Percentiles rank a stretch among this genome's conserved stretches.
Conservation (phyloP, 2,888 invertebrate genomes). For the Napeogenes inachia region DNA sequence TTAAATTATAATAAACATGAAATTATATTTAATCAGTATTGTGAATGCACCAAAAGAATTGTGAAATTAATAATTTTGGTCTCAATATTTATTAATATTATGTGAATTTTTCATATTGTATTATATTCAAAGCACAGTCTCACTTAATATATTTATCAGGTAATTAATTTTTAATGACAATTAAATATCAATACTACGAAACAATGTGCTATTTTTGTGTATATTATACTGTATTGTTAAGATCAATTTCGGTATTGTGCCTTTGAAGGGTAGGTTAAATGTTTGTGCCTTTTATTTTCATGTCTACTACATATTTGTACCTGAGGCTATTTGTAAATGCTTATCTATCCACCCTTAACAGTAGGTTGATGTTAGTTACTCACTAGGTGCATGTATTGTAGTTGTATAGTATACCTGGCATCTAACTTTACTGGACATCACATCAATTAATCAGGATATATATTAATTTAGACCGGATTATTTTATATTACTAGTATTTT, state of each 20-base stretch:
- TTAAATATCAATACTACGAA: background rate
- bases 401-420: background rate
- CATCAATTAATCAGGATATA: too few species aligned
- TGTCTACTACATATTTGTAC: constrained; percentile 60
- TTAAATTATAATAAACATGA: background rate
- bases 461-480: too few species aligned
- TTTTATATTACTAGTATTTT: too few species aligned
- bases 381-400: background rate
- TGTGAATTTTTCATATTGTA: background rate
- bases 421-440: too few species aligned
- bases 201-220: constrained; percentile 14
- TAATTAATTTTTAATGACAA: constrained; percentile 14
- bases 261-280: constrained; percentile 66
- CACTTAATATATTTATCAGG: constrained; percentile 8
- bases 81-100: background rate
- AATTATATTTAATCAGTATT: constrained; percentile 2
- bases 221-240: constrained; percentile 29
- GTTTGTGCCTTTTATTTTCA: constrained; percentile 72
- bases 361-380: constrained; percentile 3
- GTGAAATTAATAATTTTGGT: background rate
- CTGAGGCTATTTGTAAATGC: constrained; percentile 47
- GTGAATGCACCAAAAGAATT: background rate
- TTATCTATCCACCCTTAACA: constrained; percentile 13
- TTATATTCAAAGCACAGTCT: constrained; percentile 17
- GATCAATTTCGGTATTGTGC: constrained; percentile 65